Base-by-base conservation (phyloP, 2,797 vertebrate genomes). In the Ctenosaura bakeri region DNA sequence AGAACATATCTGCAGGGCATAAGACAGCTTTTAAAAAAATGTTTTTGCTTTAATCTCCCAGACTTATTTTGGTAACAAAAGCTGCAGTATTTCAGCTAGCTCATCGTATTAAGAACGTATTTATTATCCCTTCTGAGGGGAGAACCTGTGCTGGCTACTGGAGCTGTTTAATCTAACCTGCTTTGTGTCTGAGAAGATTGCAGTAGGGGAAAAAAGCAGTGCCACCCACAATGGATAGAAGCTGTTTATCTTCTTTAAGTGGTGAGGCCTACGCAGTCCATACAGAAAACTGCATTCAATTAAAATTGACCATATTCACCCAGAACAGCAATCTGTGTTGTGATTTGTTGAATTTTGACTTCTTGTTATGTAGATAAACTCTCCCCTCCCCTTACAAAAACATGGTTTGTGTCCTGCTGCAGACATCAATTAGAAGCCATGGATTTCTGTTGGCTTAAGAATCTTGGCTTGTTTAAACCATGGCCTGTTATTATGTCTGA, bases 41-140 rank as follows among this genome's bases (percentile, higher is more conserved):
- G 32, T 12, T 24, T 26, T 46, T 14, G 12, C 16, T 77, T 76
- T 66, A 87, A 83, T 76, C n/a, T 76, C 42, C 56, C n/a, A 77
- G 42, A 24, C 16, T 59, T 66, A 83, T 38, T 42, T 87, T 38
- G 71, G 71, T 77, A 83, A 52, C 56, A 91, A 38, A 91, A 64
- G 56, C 86, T 92, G 82, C 0, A 0, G 79, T 92, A 14, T 0
- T 3, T 20, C 10, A 20, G 80, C 5, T 93, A 62, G 56, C 82
- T 50, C 52, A 50, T 94, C 24, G 26, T 6, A 4, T 88, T 79
- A 52, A 78, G 88, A 35, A 32, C 10, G 9, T 35, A 13, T 74
- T 73, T 62, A 7, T 82, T 66, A 54, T 77, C 71, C 46, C 12
- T 76, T 83, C 69, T 78, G 24, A 69, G 29, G 18, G n/a, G 18